A percentile compares a stretch with the other conserved stretches of the same genome.
Evolutionary conservation across 2,888 invertebrate genomes (phyloP).

Genomic region (Parnassius mnemosyne): DNA sequence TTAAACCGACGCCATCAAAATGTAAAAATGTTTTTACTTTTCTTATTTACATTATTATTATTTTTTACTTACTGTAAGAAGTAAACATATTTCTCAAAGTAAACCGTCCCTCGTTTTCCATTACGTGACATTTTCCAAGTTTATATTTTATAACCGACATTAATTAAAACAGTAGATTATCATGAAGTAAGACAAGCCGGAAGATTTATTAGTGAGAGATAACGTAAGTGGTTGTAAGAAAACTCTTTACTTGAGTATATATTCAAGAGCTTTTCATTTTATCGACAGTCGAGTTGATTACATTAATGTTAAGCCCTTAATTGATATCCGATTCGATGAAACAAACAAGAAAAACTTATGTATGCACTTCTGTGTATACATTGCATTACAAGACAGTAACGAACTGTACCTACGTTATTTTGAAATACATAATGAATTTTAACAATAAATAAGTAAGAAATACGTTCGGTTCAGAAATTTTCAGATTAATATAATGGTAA

Average conservation of each 20-base stretch:
- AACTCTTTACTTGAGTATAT: conserved; percentile 17
- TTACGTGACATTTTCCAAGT: conserved; percentile 5
- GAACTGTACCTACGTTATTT: no score
- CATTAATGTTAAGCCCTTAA: conserved; percentile 3
- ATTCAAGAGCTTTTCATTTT: conserved; percentile 13
- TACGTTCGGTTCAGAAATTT: not conserved
- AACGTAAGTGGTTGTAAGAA: conserved; percentile 19
- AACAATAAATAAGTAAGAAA: no score
- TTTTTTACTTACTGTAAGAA: no score
- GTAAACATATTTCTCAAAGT: not conserved
- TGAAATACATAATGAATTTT: no score
- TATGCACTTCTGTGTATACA: no score
- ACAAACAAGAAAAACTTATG: no score
- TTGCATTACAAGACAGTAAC: no score
- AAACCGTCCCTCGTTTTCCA: conserved; percentile 1
- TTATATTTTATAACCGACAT: conserved; percentile 21
- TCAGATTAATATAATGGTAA: not conserved
- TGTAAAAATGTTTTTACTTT: no score
- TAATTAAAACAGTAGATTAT: conserved; percentile 22
- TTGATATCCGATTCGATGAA: no score
- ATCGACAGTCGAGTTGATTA: not conserved
- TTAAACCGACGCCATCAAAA: no score
- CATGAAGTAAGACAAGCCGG: conserved; percentile 10
- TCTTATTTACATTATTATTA: no score
- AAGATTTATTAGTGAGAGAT: conserved; percentile 21